Percentiles rank a stretch among this genome's conserved stretches.
Conservation (phyloP, 1,140 invertebrate species). For the Drosophila micromelanica region DNA sequence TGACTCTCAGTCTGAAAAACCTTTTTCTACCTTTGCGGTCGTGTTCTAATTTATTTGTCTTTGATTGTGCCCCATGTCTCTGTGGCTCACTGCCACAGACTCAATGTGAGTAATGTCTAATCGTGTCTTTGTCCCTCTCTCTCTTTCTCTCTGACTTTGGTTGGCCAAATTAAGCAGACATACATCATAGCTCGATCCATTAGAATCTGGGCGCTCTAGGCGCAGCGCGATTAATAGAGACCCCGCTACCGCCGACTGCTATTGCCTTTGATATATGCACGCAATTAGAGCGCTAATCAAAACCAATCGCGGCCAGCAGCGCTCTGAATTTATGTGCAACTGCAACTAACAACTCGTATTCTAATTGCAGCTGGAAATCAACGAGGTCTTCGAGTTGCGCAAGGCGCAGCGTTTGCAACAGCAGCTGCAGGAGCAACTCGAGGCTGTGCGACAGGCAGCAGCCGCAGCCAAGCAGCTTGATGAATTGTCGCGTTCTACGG, state of each 20-base stretch:
- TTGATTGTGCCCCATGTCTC: conserved; percentile 78
- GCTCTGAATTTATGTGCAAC: conserved; percentile 54
- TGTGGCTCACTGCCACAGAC: conserved; percentile 11
- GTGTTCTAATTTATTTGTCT: conserved; percentile 83
- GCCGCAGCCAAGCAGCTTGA: conserved; percentile 57
- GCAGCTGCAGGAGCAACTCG: conserved; percentile 53
- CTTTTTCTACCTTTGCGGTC: conserved; percentile 62
- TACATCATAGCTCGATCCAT: conserved; percentile 70
- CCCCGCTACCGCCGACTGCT: conserved; percentile 12
- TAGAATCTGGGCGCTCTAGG: conserved; percentile 58
- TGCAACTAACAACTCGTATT: conserved; percentile 63
- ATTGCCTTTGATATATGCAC: conserved; percentile 68
- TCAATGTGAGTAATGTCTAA: conserved; percentile 54
- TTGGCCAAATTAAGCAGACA: conserved; percentile 70
- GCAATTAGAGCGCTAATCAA: conserved; percentile 76
- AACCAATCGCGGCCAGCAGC: conserved; percentile 51
- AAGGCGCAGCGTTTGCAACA: conserved; percentile 72
- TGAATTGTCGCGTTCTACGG: conserved; percentile 82
- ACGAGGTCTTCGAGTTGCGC: conserved; percentile 81
- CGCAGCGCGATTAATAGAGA: conserved; percentile 57
- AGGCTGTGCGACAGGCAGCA: conserved; percentile 48
- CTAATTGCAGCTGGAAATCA: conserved; percentile 84
- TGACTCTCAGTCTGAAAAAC: conserved; percentile 43
- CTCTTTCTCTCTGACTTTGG: conserved; percentile 34
- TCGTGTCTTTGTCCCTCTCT: conserved; percentile 62